Conservation (phyloP, 2,113 vertebrate genomes). For the Chamaetylas fuelleborni region DNA sequence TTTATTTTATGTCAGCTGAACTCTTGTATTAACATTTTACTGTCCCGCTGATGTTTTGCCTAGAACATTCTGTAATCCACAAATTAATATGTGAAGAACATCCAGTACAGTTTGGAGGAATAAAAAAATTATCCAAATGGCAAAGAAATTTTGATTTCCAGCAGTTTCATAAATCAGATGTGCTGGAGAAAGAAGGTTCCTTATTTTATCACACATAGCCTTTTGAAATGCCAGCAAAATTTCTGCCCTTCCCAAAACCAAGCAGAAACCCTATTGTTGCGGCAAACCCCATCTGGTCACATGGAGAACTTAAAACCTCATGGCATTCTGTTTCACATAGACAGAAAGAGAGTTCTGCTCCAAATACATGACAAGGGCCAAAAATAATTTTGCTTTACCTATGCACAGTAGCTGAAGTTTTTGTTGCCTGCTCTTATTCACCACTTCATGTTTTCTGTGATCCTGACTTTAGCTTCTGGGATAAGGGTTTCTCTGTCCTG, state of each 20-base stretch:
- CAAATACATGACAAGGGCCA: neutral
- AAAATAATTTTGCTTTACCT: neutral
- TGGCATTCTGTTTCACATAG: neutral
- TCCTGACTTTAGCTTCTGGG: neutral
- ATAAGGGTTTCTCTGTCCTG: neutral
- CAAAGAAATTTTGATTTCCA: slow-evolving; percentile 51
- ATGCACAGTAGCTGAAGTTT: neutral
- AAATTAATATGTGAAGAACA: slow-evolving; percentile 69
- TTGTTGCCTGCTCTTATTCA: neutral
- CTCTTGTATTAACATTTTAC: slow-evolving; percentile 62
- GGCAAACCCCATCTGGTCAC: slow-evolving; percentile 51
- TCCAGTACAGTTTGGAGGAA: slow-evolving; percentile 48
- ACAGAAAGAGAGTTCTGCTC: neutral
- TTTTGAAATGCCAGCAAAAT: slow-evolving; percentile 39
- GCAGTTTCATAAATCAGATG: slow-evolving; percentile 49
- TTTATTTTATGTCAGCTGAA: slow-evolving; percentile 58
- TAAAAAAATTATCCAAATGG: slow-evolving; percentile 39
- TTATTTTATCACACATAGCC: slow-evolving; percentile 53
- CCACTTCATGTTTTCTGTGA: neutral
- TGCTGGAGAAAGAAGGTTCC: slow-evolving; percentile 47
- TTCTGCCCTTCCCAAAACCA: slow-evolving; percentile 52
- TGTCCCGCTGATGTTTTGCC: slow-evolving; percentile 65
- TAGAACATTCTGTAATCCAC: slow-evolving; percentile 72
- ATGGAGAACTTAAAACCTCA: slow-evolving; percentile 36
- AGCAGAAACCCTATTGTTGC: slow-evolving; percentile 56